A percentile compares a stretch with the other conserved stretches of the same genome.
Conservation (phyloP, 2,113 vertebrate species). For the Rhinolophus sinicus region DNA sequence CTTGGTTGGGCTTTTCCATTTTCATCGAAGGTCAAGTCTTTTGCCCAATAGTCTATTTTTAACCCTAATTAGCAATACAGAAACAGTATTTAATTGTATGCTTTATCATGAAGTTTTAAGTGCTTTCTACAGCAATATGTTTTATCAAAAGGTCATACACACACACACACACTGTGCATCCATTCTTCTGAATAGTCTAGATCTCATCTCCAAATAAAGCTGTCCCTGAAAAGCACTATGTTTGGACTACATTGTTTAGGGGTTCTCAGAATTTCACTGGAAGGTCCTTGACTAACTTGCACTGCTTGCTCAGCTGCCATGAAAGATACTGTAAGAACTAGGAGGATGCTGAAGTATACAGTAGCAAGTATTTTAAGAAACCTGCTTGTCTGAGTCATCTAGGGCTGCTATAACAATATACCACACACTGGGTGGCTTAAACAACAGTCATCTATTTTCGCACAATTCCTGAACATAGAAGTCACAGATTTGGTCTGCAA, state of each 20-base stretch:
- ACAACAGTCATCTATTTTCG: background rate
- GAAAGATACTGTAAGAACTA: background rate
- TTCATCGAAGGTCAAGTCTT: background rate
- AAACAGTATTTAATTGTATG: background rate
- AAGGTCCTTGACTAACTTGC: background rate
- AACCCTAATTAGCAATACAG: background rate
- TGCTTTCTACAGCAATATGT: background rate
- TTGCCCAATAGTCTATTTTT: background rate
- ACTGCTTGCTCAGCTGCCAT: background rate
- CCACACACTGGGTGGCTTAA: background rate
- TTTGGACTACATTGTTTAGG: background rate
- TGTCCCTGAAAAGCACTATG: background rate
- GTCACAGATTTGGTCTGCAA: background rate
- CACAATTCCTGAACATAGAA: background rate
- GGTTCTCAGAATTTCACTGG: background rate
- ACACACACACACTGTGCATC: background rate
- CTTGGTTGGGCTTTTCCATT: background rate
- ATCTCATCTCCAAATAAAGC: background rate
- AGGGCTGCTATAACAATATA: background rate
- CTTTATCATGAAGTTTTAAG: background rate
- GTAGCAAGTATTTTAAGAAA: background rate
- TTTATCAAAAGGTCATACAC: background rate
- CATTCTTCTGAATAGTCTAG: background rate
- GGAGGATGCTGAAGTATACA: background rate
- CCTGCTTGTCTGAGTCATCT: background rate